These are phyloP conservation scores for Galaxea fascicularis DNA, from an alignment of 92 coral and sea anemone genomes.

Conservation along the genomic window DNA sequence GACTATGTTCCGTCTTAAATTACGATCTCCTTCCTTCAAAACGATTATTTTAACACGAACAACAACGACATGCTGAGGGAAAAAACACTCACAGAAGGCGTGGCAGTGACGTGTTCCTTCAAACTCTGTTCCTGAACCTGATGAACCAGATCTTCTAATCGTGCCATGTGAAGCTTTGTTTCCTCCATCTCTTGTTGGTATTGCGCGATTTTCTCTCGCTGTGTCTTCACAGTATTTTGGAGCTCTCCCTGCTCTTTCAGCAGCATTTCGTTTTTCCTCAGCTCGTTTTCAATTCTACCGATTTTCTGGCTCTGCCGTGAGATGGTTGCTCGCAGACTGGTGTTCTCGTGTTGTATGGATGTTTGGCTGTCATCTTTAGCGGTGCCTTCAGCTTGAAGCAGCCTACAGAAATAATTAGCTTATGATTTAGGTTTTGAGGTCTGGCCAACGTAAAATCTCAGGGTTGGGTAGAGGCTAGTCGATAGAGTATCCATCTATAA, in stretches of 20 bases:
- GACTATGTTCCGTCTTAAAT: no score
- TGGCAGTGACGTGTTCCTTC: slow-evolving; percentile 87
- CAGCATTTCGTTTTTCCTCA: slow-evolving; percentile 71
- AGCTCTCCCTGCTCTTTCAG: slow-evolving; percentile 70
- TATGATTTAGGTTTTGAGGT: no score
- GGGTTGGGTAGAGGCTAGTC: no score
- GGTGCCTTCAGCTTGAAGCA: slow-evolving; percentile 91
- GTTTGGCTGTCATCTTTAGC: slow-evolving; percentile 86
- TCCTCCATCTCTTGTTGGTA: slow-evolving; percentile 95
- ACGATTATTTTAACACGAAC: no score
- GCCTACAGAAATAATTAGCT: slow-evolving; percentile 47
- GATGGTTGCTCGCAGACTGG: slow-evolving; percentile 88
- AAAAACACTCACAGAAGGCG: slow-evolving; percentile 83
- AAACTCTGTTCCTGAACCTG: slow-evolving; percentile 98
- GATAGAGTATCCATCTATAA: no score
- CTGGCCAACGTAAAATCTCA: no score
- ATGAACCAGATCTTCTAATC: slow-evolving; percentile 93
- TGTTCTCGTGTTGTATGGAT: slow-evolving; percentile 86
- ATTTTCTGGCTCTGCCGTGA: slow-evolving; percentile 99
- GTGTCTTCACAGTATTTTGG: slow-evolving; percentile 79
- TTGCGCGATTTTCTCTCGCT: slow-evolving; percentile 84
- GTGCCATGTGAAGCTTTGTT: slow-evolving; percentile 89
- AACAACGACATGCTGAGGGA: no score
- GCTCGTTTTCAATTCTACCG: slow-evolving; percentile 90
- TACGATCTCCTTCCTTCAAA: no score